Evolutionary conservation across 2,113 vertebrate genomes (phyloP).

Genomic region (Pseudorasbora parva): DNA sequence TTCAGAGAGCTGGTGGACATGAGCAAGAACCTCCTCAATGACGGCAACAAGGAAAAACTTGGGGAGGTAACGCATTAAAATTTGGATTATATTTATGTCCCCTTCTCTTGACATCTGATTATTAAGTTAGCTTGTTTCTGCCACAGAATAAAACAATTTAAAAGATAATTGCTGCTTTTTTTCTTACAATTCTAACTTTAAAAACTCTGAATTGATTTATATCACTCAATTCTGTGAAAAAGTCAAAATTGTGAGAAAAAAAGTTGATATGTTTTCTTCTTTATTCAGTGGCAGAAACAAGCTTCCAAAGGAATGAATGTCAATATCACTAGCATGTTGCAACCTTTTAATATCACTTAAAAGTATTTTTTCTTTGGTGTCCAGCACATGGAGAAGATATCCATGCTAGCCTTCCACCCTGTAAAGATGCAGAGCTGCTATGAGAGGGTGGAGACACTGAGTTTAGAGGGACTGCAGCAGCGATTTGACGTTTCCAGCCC

Average conservation of each 20-base stretch:
- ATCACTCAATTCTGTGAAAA: too few species aligned
- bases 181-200: too few species aligned
- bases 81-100: background rate
- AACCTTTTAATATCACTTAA: background rate
- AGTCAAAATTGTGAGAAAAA: too few species aligned
- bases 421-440: slow-evolving; percentile 98
- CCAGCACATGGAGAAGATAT: slow-evolving; percentile 94
- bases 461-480: slow-evolving; percentile 94
- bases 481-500: slow-evolving; percentile 90
- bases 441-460: slow-evolving; percentile 90
- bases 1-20: slow-evolving; percentile 93
- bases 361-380: background rate
- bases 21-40: slow-evolving; percentile 91
- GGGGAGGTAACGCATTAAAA: slow-evolving; percentile 79
- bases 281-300: too few species aligned
- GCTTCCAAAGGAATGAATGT: too few species aligned
- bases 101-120: background rate
- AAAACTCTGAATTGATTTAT: too few species aligned
- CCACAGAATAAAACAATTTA: too few species aligned
- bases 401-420: slow-evolving; percentile 93
- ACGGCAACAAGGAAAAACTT: slow-evolving; percentile 85
- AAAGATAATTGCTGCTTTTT: too few species aligned
- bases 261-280: too few species aligned
- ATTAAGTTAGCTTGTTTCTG: too few species aligned
- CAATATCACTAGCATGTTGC: too few species aligned